Percentiles rank a stretch among this genome's conserved stretches.
Evolutionary conservation across 2,888 invertebrate genomes (phyloP).

Genomic region (Euplagia quadripunctaria): DNA sequence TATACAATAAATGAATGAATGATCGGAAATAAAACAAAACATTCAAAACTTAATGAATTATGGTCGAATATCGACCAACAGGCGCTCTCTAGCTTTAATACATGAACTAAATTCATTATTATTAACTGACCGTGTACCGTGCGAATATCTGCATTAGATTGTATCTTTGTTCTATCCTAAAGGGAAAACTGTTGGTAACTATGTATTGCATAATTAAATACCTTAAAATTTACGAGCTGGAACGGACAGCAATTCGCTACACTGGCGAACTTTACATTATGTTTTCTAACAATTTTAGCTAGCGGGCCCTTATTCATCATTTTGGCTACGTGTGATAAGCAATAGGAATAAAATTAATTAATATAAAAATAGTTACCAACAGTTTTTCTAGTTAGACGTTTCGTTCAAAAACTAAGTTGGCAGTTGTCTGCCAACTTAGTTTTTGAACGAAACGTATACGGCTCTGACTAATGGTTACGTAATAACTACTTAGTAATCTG

Average conservation of each 20-base stretch:
- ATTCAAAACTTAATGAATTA: too few relatives aligned
- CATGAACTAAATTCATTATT: slow-evolving; percentile 39
- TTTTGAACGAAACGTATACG: too few relatives aligned
- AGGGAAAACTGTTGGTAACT: slow-evolving; percentile 59
- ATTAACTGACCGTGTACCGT: slow-evolving; percentile 50
- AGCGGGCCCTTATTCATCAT: slow-evolving; percentile 2
- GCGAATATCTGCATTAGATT: slow-evolving; percentile 55
- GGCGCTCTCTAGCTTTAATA: too few relatives aligned
- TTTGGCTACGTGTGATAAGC: background rate
- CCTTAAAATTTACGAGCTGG: slow-evolving; percentile 61
- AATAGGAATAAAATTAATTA: background rate
- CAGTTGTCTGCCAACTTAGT: too few relatives aligned
- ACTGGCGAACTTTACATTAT: slow-evolving; percentile 17
- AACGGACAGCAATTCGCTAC: slow-evolving; percentile 48
- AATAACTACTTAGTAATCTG: too few relatives aligned
- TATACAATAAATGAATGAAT: too few relatives aligned
- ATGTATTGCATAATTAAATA: slow-evolving; percentile 66
- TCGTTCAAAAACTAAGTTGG: too few relatives aligned
- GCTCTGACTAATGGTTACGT: too few relatives aligned
- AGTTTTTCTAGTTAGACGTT: too few relatives aligned
- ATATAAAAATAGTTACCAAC: too few relatives aligned
- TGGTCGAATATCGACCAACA: too few relatives aligned
- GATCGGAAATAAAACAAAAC: too few relatives aligned
- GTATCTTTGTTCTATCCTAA: slow-evolving; percentile 55
- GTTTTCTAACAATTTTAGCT: slow-evolving; percentile 8